Evolutionary conservation across 1,140 invertebrate species (phyloP), one percentile per base, ranked within the genome.

Genomic region (Heliconius hermathena): DNA sequence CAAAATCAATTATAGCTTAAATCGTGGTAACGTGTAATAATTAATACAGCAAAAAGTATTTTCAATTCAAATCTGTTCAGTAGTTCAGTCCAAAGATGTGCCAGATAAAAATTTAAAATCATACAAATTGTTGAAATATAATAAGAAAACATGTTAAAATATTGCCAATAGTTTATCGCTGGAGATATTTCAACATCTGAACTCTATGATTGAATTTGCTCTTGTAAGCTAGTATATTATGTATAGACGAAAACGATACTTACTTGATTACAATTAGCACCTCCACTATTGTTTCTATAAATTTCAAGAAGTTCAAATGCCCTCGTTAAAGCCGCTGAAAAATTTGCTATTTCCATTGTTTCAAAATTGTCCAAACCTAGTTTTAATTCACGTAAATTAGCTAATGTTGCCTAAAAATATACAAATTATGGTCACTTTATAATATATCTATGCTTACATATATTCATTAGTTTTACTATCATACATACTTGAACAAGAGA

Each of bases 321-420:
- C 86, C 96, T 97, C 6, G 96, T 97, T 22, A 99, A 95, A 18
- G 99, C 99, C 81, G 97, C 95, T 11, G 98, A 97, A 95, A 99
- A 99, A 94, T 99, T 99, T 70, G 99, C 99, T 84, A 99, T 98
- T 82, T 98, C 97, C 84, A 96, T 97, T 9, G 98, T 99, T 82
- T 96, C 95, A 90, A 98, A 96, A 82, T 96, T 95, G 78, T 96
- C 95, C 90, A 99, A 97, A 26, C 96, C 96, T 78, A 97, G 95
- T 92, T 98, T 98, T 29, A 99, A 93, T 89, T 98, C 96, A 72
- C 98, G 95, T 54, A 99, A 96, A 93, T 99, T 99, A 81, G 97
- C 97, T 81, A 98, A 94, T 90, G 97, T 99, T 13, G 99, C 98
- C 96, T 99, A 93, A 60, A 88, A 74, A 54, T 72, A 1, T 41